These are phyloP conservation scores for Gnatocerus cornutus DNA, from an alignment of 2,888 invertebrate species.

Conservation along the genomic window DNA sequence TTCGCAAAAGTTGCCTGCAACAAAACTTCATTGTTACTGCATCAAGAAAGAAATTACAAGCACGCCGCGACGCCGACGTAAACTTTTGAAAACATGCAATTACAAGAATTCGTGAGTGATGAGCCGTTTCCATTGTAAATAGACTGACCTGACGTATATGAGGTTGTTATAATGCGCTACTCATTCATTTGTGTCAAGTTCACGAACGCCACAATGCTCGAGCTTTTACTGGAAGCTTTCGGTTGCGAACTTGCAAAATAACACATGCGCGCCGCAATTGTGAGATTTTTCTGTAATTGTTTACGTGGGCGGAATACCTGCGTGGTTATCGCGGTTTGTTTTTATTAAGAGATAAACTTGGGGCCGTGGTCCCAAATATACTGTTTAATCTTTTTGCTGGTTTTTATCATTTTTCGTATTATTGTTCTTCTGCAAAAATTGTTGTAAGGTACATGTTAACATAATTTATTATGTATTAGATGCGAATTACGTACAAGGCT, in stretches of 20 bases:
- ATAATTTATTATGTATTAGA: no score
- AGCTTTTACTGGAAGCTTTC: conserved; percentile 54
- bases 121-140: not conserved
- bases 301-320: no score
- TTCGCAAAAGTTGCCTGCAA: conserved; percentile 9
- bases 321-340: no score
- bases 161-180: conserved; percentile 1
- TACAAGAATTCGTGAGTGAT: conserved; percentile 5
- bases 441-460: no score
- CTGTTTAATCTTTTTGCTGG: no score
- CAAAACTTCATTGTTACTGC: not conserved
- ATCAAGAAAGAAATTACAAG: not conserved
- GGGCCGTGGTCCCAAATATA: no score
- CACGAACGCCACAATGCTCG: conserved; percentile 21
- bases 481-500: no score
- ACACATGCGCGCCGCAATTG: conserved; percentile 52
- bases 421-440: no score
- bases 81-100: conserved; percentile 16
- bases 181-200: conserved; percentile 40
- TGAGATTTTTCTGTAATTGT: not conserved
- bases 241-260: conserved; percentile 52
- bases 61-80: not conserved
- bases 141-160: conserved; percentile 9
- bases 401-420: no score
- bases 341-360: no score